Conservation (phyloP, 2,888 invertebrate species). For the Andrena hattorfiana region DNA sequence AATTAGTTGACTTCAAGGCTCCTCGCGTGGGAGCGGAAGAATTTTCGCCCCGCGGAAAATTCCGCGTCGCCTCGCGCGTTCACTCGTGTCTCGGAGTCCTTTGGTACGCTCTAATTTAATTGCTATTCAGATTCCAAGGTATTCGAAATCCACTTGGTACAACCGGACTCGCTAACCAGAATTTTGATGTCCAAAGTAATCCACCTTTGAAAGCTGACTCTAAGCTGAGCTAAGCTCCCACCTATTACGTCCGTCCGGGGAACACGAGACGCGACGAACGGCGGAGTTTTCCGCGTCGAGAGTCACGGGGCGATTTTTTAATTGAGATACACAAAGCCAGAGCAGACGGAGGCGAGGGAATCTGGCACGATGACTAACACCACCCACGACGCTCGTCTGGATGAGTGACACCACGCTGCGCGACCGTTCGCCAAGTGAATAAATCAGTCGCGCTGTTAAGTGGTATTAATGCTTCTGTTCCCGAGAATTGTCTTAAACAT, state of each 20-base stretch:
- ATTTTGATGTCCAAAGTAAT: too few species aligned
- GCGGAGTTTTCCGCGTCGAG: too few species aligned
- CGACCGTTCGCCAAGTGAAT: slow-evolving; percentile 52
- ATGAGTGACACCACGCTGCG: slow-evolving; percentile 32
- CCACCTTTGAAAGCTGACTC: too few species aligned
- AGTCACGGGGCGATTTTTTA: too few species aligned
- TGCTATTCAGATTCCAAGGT: background rate
- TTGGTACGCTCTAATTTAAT: background rate
- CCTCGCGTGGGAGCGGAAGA: slow-evolving; percentile 20
- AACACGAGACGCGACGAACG: too few species aligned
- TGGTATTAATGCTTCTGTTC: background rate
- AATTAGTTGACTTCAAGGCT: slow-evolving; percentile 62
- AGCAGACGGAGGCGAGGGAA: background rate
- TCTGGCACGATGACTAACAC: slow-evolving; percentile 51
- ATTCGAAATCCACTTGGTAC: background rate
- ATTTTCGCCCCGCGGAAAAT: slow-evolving; percentile 18
- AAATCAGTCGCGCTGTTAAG: slow-evolving; percentile 36
- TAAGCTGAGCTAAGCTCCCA: too few species aligned
- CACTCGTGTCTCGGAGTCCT: background rate
- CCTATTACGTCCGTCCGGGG: too few species aligned
- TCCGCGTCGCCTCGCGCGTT: too few species aligned
- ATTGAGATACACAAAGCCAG: too few species aligned
- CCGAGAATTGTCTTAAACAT: background rate
- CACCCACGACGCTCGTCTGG: slow-evolving; percentile 39
- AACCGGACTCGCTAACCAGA: too few species aligned